Base-by-base conservation (phyloP, 2,888 invertebrate genomes). In the Boloria selene region DNA sequence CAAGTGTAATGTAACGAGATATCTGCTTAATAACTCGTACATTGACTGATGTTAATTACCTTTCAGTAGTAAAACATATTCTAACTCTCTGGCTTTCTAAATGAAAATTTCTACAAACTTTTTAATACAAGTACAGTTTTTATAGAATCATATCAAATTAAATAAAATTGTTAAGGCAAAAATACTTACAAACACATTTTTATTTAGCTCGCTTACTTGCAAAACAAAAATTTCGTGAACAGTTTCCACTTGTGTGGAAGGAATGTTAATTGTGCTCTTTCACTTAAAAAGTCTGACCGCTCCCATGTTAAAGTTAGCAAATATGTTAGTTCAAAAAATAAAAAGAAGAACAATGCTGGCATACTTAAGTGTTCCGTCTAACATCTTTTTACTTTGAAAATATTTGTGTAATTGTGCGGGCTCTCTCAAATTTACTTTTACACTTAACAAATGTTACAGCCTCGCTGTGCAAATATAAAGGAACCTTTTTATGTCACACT, bases 221-320 rank as follows among this genome's bases (percentile, higher is more conserved):
- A 78, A 83, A 83, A 85, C 81, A 83, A 85, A 86, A 81, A 82
- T 77, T 81, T 75, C 70, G 76, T 77, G 69, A 71, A 70, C 73
- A 73, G 65, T 72, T 69, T 69, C 67, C 69, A 70, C 72, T 72
- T 69, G 65, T 70, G 73, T 69, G 67, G 69, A 72, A 70, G 69
- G 72, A 74, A 73, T 73, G 71, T 73, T 73, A 73, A 72, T 73
- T 73, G 70, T 73, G 67, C 66, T 73, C 65, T 71, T 69, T 73
- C 70, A 64, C 69, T 69, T 73, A 64, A 69, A 72, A 70, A 71
- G 63, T 67, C 68, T 69, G 68, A 66, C 61, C 68, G 70, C 64
- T 68, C 60, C 55, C 61, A 61, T 69, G 69, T 64, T 60, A 65
- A 64, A 72, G 70, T 71, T 68, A 61, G 69, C 64, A 71, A 69